These are phyloP conservation scores for Onthophagus sagittarius DNA, from an alignment of 2,888 invertebrate genomes.

Conservation along the genomic window DNA sequence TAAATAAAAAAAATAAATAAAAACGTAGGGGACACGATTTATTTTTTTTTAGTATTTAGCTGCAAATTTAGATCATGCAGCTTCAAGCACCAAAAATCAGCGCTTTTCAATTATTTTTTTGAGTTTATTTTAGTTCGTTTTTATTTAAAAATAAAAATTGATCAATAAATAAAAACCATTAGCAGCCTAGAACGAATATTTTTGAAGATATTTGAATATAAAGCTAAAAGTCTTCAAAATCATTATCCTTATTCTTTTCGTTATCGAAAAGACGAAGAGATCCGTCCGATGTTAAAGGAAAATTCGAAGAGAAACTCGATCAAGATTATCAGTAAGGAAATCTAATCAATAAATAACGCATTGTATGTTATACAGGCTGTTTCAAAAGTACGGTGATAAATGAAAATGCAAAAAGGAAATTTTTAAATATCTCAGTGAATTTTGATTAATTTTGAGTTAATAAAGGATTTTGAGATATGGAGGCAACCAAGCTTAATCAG, in stretches of 20 bases:
- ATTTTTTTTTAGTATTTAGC: not conserved
- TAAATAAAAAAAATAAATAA: not conserved
- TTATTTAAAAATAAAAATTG: too few species aligned
- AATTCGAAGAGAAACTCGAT: not conserved
- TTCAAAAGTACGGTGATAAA: not conserved
- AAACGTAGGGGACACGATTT: conserved; percentile 9
- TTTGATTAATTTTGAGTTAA: too few species aligned
- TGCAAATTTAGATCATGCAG: not conserved
- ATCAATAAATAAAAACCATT: too few species aligned
- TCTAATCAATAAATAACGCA: not conserved
- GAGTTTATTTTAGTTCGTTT: too few species aligned
- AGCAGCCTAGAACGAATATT: too few species aligned
- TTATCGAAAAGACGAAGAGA: not conserved
- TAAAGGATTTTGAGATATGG: too few species aligned
- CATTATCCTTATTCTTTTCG: not conserved
- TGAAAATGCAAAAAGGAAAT: too few species aligned
- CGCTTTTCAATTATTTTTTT: too few species aligned
- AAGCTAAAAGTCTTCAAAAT: not conserved
- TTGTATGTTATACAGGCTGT: not conserved
- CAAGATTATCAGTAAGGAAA: not conserved
- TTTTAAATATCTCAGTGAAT: too few species aligned
- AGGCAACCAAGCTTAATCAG: too few species aligned
- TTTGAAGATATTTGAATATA: conserved; percentile 24
- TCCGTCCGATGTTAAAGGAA: not conserved
- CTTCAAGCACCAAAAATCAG: not conserved